Evolutionary conservation across 2,888 invertebrate genomes (phyloP), one percentile per base, ranked within the genome.

Genomic region (Acleris literana): DNA sequence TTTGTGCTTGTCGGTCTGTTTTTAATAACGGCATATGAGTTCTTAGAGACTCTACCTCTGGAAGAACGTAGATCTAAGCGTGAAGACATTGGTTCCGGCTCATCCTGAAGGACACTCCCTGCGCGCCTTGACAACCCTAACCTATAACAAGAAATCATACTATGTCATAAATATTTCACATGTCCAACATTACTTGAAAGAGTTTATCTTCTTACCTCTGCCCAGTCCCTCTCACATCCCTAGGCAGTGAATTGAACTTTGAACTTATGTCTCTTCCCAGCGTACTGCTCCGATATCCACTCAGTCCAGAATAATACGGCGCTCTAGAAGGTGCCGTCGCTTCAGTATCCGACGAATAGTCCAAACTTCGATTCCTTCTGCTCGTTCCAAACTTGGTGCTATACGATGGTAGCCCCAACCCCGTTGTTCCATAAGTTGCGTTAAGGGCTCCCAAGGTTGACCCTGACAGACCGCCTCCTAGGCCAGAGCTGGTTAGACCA

Each of bases 271-370:
- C 94, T 70, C 94, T 89, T 70, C 94, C 93, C 62, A 94, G 83
- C 51, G 92, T 92, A 68, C 92, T 92, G 80, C 92, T 92, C 64
- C 91, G 82, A 64, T 92, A 92, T 25, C 92, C 91, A 74, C 91
- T 91, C 49, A 92, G 80, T 16, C 92, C 94, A 75, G 96, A 95
- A 85, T 97, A 97, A 81, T 97, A 96, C 60, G 96, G 96, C 72
- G 93, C 84, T 69, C 96, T 93, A 16, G 96, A 95, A 6, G 96
- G 96, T 69, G 96, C 96, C 0, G 97, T 97, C n/a, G 97, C 97
- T 92, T 99, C 99, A 0, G 99, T 98, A 82, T 99, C 99, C 58
- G 98, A 98, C 25, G 98, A 98, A 86, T 98, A 98, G 88, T 98
- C 97, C 82, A 98, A 91, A 72, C 96, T 96, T 75, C 97, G 93